These are phyloP conservation scores for Kradibia gibbosae DNA, from an alignment of 1,140 invertebrate genomes.

Conservation along the genomic window DNA sequence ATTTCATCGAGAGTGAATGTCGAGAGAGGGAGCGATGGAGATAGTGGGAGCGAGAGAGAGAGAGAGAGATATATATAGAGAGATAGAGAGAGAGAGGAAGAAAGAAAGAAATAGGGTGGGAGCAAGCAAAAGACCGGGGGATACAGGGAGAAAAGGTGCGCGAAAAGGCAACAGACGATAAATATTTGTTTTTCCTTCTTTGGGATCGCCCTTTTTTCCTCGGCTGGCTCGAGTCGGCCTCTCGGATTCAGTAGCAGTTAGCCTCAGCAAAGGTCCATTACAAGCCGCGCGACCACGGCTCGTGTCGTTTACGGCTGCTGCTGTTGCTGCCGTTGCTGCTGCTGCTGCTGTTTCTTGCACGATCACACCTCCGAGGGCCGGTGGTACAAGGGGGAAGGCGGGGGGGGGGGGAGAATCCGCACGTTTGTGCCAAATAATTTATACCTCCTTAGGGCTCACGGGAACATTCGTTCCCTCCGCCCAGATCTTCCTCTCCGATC, in stretches of 20 bases:
- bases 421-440: constrained; percentile 25
- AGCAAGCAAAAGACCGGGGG: not conserved
- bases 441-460: not conserved
- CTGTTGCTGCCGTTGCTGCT: not conserved
- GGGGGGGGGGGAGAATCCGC: not conserved
- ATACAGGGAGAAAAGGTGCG: not conserved
- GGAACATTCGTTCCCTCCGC: constrained; percentile 16
- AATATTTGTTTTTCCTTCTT: constrained; percentile 60
- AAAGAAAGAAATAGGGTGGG: too few relatives aligned
- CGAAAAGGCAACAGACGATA: constrained; percentile 67
- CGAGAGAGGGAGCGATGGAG: too few relatives aligned
- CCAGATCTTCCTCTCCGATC: not conserved
- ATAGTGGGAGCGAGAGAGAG: too few relatives aligned
- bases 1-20: too few relatives aligned
- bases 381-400: not conserved
- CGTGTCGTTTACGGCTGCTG: constrained; percentile 13
- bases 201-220: constrained; percentile 55
- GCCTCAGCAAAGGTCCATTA: constrained; percentile 28
- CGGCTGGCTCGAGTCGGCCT: constrained; percentile 26
- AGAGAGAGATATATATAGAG: too few relatives aligned
- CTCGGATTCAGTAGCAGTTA: constrained; percentile 58
- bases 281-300: constrained; percentile 34
- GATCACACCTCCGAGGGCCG: not conserved
- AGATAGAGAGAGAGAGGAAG: too few relatives aligned
- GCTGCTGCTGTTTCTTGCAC: not conserved